Evolutionary conservation across 1,140 invertebrate genomes (phyloP), one percentile per base, ranked within the genome.

Genomic region (Scaptodrosophila lebanonensis): DNA sequence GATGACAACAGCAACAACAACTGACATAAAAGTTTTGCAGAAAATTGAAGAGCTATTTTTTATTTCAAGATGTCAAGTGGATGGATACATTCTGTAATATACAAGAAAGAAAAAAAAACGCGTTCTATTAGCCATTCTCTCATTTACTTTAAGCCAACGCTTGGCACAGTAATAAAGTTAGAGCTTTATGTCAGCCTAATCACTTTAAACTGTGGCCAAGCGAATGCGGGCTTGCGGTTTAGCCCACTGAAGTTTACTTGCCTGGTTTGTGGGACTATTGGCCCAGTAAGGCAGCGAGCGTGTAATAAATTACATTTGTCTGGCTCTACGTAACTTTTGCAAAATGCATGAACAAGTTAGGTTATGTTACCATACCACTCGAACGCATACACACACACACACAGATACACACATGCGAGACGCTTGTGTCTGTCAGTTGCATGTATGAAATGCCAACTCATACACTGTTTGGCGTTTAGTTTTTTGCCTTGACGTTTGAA

Each of bases 381-480:
- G 32, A 30, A 12, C 22, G 16, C 16, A 20, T 15, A 17, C 25
- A 44, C 6, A 17, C 27, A 42, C 36, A 33, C 15, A 36, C 27
- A 44, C 42, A 65, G 47, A 70, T 53, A 42, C 52, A 50, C 36
- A 79, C 67, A 79, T 72, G 72, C 57, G 72, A 44, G 47, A 53
- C 64, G 36, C 49, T 67, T 71, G 76, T 73, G 73, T 72, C 79
- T 79, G 73, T 77, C 73, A 77, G 73, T 82, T 77, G 73, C 73
- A 77, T 77, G 79, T n/a, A n/a, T n/a, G 79, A 73, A 77, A 79
- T 77, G 73, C 75, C 73, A 77, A 73, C 73, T 79, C 73, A 77
- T 77, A 69, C 38, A 60, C 47, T 51, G 45, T 3, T 25, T 25
- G 22, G 22, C 22, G 22, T 25, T 25, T 25, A 25, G 22, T 25